Percentiles rank a stretch among this genome's conserved stretches.
phyloP scores from a whole-genome alignment of 2,888 invertebrate species.

The Eledona agricola region DNA sequence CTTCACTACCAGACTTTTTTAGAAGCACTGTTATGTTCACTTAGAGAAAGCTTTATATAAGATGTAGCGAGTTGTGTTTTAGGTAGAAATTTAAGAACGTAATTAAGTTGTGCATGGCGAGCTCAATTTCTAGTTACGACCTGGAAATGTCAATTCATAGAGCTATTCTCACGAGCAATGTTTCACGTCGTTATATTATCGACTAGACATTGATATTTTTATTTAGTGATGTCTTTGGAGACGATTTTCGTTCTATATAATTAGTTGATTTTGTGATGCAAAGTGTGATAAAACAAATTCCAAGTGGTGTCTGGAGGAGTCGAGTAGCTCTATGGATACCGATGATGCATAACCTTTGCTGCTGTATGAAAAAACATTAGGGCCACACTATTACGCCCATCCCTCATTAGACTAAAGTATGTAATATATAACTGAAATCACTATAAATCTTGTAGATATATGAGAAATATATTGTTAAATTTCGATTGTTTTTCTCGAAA shows the following conservation, averaged over 20 bases:
- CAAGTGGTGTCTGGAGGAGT: constrained; percentile 36
- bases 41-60: constrained; percentile 56
- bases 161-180: constrained; percentile 38
- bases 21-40: constrained; percentile 57
- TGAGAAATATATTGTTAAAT: constrained; percentile 62
- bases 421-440: constrained; percentile 58
- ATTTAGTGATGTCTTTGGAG: constrained; percentile 13
- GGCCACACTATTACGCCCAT: constrained; percentile 49
- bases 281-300: constrained; percentile 46
- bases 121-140: constrained; percentile 54
- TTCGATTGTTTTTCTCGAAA: constrained; percentile 53
- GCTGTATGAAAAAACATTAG: constrained; percentile 44
- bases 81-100: constrained; percentile 49
- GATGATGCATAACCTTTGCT: constrained; percentile 37
- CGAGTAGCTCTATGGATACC: constrained; percentile 50
- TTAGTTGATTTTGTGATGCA: constrained; percentile 47
- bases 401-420: constrained; percentile 57
- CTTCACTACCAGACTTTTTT: constrained; percentile 56
- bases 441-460: constrained; percentile 61
- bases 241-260: constrained; percentile 34
- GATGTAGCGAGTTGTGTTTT: constrained; percentile 59
- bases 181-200: constrained; percentile 30
- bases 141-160: constrained; percentile 46
- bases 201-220: constrained; percentile 21
- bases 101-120: constrained; percentile 54